Evolutionary conservation across 2,113 vertebrate species (phyloP).

Genomic region (Platichthys stellatus): DNA sequence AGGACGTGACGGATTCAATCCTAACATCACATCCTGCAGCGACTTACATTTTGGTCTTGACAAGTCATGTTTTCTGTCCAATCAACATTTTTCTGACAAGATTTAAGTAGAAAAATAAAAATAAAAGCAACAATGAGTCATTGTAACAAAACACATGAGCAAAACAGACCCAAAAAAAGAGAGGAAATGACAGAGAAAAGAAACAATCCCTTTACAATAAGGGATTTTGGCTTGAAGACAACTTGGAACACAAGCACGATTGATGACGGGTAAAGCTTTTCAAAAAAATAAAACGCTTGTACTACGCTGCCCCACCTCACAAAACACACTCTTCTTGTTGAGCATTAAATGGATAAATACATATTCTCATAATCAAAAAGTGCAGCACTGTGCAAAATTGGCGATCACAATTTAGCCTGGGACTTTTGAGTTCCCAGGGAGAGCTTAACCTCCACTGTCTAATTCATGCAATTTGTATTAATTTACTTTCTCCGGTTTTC

Average conservation of each 20-base stretch:
- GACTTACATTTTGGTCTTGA: constrained; percentile 76
- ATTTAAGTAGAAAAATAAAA: constrained; percentile 48
- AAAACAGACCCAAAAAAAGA: constrained; percentile 33
- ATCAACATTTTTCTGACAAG: constrained; percentile 46
- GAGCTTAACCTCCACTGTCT: constrained; percentile 77
- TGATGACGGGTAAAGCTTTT: constrained; percentile 72
- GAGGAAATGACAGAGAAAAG: constrained; percentile 36
- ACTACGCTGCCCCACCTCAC: constrained; percentile 46
- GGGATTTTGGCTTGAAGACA: constrained; percentile 80
- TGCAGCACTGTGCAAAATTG: constrained; percentile 99
- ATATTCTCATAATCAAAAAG: constrained; percentile 85
- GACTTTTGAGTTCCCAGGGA: constrained; percentile 89
- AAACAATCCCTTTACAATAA: constrained; percentile 73
- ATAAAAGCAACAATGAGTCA: constrained; percentile 39
- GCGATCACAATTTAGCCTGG: constrained; percentile 94
- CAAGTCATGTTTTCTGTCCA: constrained; percentile 56
- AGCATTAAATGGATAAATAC: constrained; percentile 83
- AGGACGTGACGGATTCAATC: constrained; percentile 78
- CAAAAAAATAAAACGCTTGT: constrained; percentile 58
- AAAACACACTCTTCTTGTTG: constrained; percentile 54
- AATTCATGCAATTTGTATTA: constrained; percentile 78
- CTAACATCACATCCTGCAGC: constrained; percentile 71
- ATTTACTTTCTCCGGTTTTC: constrained; percentile 71
- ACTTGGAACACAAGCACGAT: constrained; percentile 69
- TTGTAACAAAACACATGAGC: constrained; percentile 52